These are phyloP conservation scores for Aricia artaxerxes DNA, from an alignment of 2,888 invertebrate species.

Conservation along the genomic window DNA sequence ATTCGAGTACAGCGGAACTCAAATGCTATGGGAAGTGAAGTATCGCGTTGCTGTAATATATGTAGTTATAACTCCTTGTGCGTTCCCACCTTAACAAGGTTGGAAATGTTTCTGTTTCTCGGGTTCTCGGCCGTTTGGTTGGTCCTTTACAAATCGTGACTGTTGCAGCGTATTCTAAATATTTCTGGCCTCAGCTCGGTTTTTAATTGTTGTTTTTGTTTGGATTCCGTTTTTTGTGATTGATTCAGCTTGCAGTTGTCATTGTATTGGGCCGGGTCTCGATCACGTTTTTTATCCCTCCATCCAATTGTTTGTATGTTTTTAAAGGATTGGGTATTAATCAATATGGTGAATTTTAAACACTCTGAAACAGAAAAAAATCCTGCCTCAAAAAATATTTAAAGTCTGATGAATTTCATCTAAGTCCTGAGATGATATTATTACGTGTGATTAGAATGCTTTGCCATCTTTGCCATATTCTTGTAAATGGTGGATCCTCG, in stretches of 20 bases:
- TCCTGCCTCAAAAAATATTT: not conserved
- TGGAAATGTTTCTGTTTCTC: not conserved
- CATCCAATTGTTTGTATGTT: slow-evolving; percentile 76
- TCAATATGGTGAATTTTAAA: slow-evolving; percentile 23
- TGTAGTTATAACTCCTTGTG: too few relatives aligned
- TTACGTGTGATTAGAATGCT: too few relatives aligned
- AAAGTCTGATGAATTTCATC: not conserved
- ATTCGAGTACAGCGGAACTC: too few relatives aligned
- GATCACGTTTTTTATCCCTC: slow-evolving; percentile 68
- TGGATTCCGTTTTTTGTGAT: slow-evolving; percentile 79
- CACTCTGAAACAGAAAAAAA: not conserved
- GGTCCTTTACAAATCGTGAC: slow-evolving; percentile 47
- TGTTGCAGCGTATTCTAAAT: slow-evolving; percentile 69
- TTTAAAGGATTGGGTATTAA: slow-evolving; percentile 49
- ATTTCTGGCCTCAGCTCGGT: slow-evolving; percentile 66
- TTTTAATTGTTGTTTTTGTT: slow-evolving; percentile 80
- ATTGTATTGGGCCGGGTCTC: slow-evolving; percentile 75
- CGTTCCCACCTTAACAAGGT: too few relatives aligned
- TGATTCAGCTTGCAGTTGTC: slow-evolving; percentile 79
- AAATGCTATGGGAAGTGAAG: too few relatives aligned
- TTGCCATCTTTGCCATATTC: too few relatives aligned
- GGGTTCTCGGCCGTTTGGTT: not conserved
- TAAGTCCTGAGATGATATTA: too few relatives aligned
- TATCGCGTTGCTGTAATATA: too few relatives aligned
- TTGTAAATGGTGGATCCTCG: too few relatives aligned